Base-by-base conservation (phyloP, 2,113 vertebrate genomes). In the Lepus timidus region DNA sequence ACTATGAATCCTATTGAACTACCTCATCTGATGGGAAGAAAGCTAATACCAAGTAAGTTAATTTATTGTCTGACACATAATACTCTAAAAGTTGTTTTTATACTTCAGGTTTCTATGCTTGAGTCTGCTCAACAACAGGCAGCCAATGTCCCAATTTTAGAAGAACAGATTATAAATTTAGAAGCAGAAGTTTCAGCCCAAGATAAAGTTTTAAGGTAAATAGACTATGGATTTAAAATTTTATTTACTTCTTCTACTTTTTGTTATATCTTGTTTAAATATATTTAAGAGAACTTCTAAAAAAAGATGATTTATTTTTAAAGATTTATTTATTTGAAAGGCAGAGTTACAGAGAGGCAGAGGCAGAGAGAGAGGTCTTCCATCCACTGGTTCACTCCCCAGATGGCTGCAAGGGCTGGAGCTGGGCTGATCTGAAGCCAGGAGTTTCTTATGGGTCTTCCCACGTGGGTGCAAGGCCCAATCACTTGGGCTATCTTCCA, bases 161-260 rank as follows among this genome's bases (percentile, higher is more conserved):
- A 99, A 94, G 98, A 99, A 92, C 98, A 98, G 68, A 98, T 99
- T 91, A 95, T 97, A 95, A 98, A 98, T 89, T 98, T 99, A 96
- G 98, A 99, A 98, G 98, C 98, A 73, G 98, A 99, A 96, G 97
- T 99, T 98, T 98, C 99, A 97, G 97, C 98, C 97, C 99, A 98
- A 97, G 98, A 98, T 96, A 98, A 98, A 98, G 98, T 99, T 95
- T 98, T 99, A 64, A 99, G 98, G 99, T 99, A 95, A 94, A 27
- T 27, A 2, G 25, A 65, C 27, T 93, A 39, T 20, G 71, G 39
- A 58, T 89, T 89, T 91, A 62, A 71, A 36, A 14, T 20, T 76
- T 92, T 82, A 49, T 68, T 95, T 95, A 2, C 17, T 71, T 20
- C 62, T 85, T 85, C 9, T 91, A 52, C 49, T 68, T 78, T 86